Conservation (phyloP, 2,888 invertebrate genomes). For the Eilema depressum region DNA sequence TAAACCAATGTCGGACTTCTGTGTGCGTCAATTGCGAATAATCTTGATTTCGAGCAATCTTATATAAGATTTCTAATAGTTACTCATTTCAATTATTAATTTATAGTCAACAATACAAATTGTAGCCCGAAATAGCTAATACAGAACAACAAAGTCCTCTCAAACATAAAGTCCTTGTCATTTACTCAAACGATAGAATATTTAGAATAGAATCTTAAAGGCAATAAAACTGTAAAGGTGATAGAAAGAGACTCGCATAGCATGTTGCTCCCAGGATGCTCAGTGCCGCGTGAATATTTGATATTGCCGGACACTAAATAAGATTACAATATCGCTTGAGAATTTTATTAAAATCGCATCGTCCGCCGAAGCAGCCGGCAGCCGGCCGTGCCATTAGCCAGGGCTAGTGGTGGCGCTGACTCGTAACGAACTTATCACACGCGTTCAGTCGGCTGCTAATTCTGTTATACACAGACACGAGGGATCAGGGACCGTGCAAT, state of each 20-base stretch:
- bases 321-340: not conserved
- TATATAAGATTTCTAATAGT: not conserved
- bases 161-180: no score
- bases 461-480: not conserved
- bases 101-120: not conserved
- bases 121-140: no score
- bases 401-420: not conserved
- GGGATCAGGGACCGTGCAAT: not conserved
- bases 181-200: not conserved
- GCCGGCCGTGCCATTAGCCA: conserved; percentile 2
- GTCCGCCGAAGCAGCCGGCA: not conserved
- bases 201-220: not conserved
- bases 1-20: conserved; percentile 4
- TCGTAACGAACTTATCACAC: conserved; percentile 8
- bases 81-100: not conserved
- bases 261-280: not conserved
- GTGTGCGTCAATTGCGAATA: conserved; percentile 14
- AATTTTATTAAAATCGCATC: not conserved
- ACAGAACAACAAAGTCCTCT: no score
- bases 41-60: not conserved
- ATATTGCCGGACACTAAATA: not conserved
- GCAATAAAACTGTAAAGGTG: not conserved
- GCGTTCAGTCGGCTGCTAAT: not conserved
- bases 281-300: not conserved
- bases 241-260: not conserved